A percentile compares a stretch with the other conserved stretches of the same genome.
Evolutionary conservation across 2,888 invertebrate species (phyloP).

Genomic region (Coecobrya sp.): DNA sequence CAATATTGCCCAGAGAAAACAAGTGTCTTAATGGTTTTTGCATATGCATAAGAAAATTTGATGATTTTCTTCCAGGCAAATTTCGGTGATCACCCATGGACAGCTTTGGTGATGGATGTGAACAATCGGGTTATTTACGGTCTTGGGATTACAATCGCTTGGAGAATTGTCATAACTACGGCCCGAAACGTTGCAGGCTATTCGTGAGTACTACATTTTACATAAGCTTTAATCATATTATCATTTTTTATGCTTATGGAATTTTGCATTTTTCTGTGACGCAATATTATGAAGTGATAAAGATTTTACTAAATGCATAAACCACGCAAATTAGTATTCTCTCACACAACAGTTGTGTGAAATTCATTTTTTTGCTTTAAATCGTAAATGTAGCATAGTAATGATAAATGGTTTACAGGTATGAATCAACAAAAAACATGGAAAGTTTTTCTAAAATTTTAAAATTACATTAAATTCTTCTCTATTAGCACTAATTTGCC

Average conservation of each 20-base stretch:
- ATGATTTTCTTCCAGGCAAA: constrained; percentile 81
- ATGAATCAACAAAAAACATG: not conserved
- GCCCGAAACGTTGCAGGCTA: constrained; percentile 84
- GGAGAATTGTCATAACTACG: constrained; percentile 84
- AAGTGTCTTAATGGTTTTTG: not conserved
- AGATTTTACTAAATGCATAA: too few species aligned
- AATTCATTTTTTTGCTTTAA: not conserved
- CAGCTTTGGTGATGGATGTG: constrained; percentile 85
- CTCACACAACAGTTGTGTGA: not conserved
- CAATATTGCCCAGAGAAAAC: not conserved
- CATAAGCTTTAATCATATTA: not conserved
- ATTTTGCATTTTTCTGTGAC: too few species aligned
- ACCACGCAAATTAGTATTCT: not conserved
- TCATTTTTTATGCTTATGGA: too few species aligned
- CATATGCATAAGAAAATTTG: not conserved
- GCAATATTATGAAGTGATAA: too few species aligned
- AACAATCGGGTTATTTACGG: constrained; percentile 85
- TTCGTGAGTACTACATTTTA: constrained; percentile 75
- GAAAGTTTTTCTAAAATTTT: too few species aligned
- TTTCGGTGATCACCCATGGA: constrained; percentile 86
- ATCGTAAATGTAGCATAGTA: not conserved
- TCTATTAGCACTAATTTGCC: too few species aligned
- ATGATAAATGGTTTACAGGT: not conserved
- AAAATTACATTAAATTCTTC: too few species aligned
- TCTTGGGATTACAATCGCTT: constrained; percentile 85